A percentile compares a stretch with the other conserved stretches of the same genome.
These are phyloP conservation scores for Heteropelma amictum DNA, from an alignment of 2,888 invertebrate genomes.

Conservation along the genomic window DNA sequence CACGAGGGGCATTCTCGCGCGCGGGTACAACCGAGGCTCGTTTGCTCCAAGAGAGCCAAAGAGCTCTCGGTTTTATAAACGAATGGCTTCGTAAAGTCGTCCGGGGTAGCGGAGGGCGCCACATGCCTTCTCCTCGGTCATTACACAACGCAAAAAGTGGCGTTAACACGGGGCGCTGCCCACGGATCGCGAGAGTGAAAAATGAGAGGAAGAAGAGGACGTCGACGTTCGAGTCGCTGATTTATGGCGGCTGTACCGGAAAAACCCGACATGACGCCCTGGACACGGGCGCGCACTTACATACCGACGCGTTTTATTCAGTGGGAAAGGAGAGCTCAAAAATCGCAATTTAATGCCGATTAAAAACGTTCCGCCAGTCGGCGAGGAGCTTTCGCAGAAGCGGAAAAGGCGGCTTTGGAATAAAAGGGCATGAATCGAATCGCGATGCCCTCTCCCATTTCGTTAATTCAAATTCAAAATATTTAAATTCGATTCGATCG, in stretches of 20 bases:
- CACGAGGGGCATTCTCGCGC: slow-evolving; percentile 68
- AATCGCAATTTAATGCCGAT: slow-evolving; percentile 35
- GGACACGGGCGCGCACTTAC: slow-evolving; percentile 23
- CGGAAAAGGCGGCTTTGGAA: slow-evolving; percentile 33
- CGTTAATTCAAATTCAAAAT: no score
- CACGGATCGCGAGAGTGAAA: slow-evolving; percentile 52
- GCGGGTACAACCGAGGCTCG: slow-evolving; percentile 63
- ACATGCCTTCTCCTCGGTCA: slow-evolving; percentile 67
- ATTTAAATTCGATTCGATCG: no score
- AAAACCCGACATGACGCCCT: slow-evolving; percentile 50
- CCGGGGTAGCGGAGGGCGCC: no score
- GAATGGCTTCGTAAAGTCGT: slow-evolving; percentile 69
- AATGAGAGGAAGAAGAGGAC: slow-evolving; percentile 44
- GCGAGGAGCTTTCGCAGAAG: slow-evolving; percentile 18
- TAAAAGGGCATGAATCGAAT: no score
- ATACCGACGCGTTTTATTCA: no score
- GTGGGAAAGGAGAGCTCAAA: slow-evolving; percentile 41
- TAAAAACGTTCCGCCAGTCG: slow-evolving; percentile 38
- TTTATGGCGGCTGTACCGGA: slow-evolving; percentile 65
- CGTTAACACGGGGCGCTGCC: slow-evolving; percentile 66
- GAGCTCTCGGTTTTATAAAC: slow-evolving; percentile 63
- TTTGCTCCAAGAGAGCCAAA: background rate
- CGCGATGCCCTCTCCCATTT: no score
- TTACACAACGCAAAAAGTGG: slow-evolving; percentile 68
- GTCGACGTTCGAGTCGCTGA: slow-evolving; percentile 74